These are phyloP conservation scores for Diplodus sargus DNA, from an alignment of 2,797 vertebrate species.

Conservation along the genomic window DNA sequence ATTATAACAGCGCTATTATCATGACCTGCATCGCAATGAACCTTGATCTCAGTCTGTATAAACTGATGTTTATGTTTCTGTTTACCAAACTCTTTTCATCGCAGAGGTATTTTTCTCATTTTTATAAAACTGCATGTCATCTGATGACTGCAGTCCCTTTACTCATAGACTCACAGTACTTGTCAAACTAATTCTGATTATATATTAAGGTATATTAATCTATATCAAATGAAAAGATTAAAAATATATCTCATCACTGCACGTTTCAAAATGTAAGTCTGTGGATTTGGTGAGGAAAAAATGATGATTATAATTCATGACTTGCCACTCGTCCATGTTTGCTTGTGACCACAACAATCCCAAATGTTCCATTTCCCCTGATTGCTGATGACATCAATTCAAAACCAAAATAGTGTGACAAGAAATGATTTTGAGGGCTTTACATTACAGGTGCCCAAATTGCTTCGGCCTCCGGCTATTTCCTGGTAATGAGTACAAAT, in stretches of 20 bases:
- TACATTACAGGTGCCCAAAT: conserved; percentile 75
- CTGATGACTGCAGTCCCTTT: background rate
- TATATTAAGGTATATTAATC: background rate
- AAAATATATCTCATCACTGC: background rate
- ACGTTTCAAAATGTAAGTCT: background rate
- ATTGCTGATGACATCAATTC: conserved; percentile 67
- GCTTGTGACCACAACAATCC: conserved; percentile 42
- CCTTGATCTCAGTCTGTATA: background rate
- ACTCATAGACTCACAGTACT: background rate
- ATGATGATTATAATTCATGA: conserved; percentile 23
- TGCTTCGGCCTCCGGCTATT: conserved; percentile 73
- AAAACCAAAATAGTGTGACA: conserved; percentile 72
- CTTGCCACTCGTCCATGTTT: conserved; percentile 32
- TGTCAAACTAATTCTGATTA: background rate
- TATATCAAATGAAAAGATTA: conserved; percentile 4
- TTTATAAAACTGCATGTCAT: background rate
- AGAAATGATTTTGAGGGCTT: conserved; percentile 70
- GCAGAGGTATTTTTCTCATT: background rate
- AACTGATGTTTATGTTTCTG: background rate
- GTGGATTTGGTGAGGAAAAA: conserved; percentile 18
- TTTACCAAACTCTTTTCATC: background rate
- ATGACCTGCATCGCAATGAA: conserved; percentile 27
- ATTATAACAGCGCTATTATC: conserved; percentile 20
- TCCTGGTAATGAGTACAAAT: conserved; percentile 80
- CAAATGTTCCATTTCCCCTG: conserved; percentile 49